These are phyloP conservation scores for Asobara japonica DNA, from an alignment of 1,140 invertebrate genomes.

Conservation along the genomic window DNA sequence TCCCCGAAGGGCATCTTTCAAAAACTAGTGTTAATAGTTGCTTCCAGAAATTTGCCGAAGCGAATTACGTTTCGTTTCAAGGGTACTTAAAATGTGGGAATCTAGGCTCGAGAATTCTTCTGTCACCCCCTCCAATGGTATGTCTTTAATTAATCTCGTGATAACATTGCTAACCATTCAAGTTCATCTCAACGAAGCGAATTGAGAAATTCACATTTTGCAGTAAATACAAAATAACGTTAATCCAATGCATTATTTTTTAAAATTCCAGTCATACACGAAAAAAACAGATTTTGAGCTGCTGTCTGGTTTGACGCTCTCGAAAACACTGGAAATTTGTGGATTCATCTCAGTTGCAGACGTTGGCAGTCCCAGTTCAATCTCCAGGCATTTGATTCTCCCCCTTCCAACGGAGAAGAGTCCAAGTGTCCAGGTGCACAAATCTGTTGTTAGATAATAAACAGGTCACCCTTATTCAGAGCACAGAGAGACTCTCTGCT, in stretches of 20 bases:
- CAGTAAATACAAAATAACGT: too few species aligned
- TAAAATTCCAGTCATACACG: slow-evolving; percentile 67
- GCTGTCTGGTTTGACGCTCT: slow-evolving; percentile 69
- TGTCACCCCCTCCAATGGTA: slow-evolving; percentile 79
- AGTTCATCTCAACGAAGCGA: too few species aligned
- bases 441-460: too few species aligned
- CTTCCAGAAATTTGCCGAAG: slow-evolving; percentile 79
- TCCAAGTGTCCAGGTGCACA: too few species aligned
- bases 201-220: too few species aligned
- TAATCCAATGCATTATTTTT: too few species aligned
- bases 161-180: too few species aligned
- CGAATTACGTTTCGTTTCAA: slow-evolving; percentile 82
- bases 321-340: slow-evolving; percentile 78
- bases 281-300: slow-evolving; percentile 75
- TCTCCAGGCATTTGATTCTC: slow-evolving; percentile 90
- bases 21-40: slow-evolving; percentile 73
- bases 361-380: slow-evolving; percentile 91
- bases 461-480: too few species aligned
- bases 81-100: slow-evolving; percentile 81
- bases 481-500: too few species aligned
- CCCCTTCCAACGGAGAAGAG: slow-evolving; percentile 72
- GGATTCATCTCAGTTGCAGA: slow-evolving; percentile 86
- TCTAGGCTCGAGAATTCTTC: slow-evolving; percentile 76
- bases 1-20: slow-evolving; percentile 71
- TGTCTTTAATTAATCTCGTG: slow-evolving; percentile 56